Percentiles rank a stretch among this genome's conserved stretches.
Conservation (phyloP, 2,797 vertebrate species). For the Halcyon badia region DNA sequence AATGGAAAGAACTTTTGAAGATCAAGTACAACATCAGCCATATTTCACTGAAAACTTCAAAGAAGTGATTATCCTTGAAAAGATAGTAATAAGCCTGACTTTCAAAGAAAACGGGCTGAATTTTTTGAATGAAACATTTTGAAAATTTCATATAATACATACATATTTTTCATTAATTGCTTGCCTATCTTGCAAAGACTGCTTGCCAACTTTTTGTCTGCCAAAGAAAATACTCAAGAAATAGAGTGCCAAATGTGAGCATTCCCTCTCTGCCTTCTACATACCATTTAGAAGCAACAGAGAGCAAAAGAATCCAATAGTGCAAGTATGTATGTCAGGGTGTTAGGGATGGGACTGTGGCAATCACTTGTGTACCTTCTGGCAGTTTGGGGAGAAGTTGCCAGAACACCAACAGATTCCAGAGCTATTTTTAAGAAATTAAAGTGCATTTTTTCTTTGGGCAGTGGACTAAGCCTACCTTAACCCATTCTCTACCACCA, state of each 20-base stretch:
- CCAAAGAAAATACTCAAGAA: not conserved
- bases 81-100: not conserved
- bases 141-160: not conserved
- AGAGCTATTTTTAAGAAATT: not conserved
- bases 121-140: not conserved
- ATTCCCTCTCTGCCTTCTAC: not conserved
- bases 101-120: not conserved
- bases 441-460: not conserved
- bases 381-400: not conserved
- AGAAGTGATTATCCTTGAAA: not conserved
- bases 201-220: not conserved
- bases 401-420: not conserved
- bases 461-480: not conserved
- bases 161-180: not conserved
- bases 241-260: not conserved
- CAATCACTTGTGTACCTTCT: not conserved
- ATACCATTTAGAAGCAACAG: not conserved
- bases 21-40: not conserved
- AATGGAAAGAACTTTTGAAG: not conserved
- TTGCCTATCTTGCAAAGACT: not conserved
- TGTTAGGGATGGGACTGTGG: not conserved
- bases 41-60: not conserved
- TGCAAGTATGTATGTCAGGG: not conserved
- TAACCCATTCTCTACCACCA: not conserved
- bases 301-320: not conserved